Percentiles rank a stretch among this genome's conserved stretches.
Conservation (phyloP, 2,797 vertebrate species). For the Dermochelys coriacea region DNA sequence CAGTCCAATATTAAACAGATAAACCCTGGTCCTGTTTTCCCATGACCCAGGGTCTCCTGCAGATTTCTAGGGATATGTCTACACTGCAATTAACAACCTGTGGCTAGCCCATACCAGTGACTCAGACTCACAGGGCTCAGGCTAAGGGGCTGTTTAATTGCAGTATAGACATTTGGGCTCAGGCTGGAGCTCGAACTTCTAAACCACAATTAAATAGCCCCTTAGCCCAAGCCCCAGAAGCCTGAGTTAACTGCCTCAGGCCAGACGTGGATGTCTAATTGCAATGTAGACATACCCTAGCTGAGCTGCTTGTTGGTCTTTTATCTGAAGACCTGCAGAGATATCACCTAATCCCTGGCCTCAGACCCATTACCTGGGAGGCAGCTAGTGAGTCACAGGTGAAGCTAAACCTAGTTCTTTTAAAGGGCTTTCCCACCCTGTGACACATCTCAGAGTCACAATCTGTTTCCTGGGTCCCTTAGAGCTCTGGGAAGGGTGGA, state of each 20-base stretch:
- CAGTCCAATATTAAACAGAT: background rate
- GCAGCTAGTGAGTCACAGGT: background rate
- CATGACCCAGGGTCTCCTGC: too few relatives aligned
- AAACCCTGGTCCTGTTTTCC: too few relatives aligned
- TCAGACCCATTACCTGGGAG: background rate
- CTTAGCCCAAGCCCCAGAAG: background rate
- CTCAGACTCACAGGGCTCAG: too few relatives aligned
- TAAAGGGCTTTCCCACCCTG: background rate
- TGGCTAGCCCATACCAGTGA: too few relatives aligned
- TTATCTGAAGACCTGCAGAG: background rate
- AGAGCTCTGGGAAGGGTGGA: too few relatives aligned
- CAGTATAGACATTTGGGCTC: too few relatives aligned
- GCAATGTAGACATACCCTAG: background rate
- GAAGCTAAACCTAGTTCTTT: background rate
- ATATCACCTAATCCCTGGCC: background rate
- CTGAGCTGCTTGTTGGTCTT: background rate
- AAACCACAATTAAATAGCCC: background rate
- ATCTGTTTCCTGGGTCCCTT: too few relatives aligned
- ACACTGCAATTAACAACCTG: too few relatives aligned
- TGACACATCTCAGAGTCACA: background rate
- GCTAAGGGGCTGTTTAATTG: too few relatives aligned
- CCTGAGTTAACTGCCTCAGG: background rate
- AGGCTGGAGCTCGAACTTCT: background rate
- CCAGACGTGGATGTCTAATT: background rate
- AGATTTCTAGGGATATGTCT: too few relatives aligned